Evolutionary conservation across 2,797 vertebrate genomes (phyloP), one percentile per base, ranked within the genome.

Genomic region (Avahi laniger): DNA sequence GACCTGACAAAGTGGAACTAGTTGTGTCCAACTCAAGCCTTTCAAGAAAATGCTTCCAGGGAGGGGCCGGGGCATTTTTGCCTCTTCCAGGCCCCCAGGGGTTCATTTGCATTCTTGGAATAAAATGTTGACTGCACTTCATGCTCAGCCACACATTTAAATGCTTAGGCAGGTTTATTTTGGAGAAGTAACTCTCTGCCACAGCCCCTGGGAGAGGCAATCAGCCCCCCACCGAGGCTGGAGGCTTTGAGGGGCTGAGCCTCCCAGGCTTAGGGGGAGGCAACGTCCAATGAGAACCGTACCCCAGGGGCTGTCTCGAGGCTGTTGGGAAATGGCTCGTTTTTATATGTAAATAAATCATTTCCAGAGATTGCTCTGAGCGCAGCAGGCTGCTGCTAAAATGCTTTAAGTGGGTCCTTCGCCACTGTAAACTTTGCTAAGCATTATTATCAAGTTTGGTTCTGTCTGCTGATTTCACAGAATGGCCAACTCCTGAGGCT

Each of bases 341-440:
- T 98, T 98, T 98, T 98, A 76, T 86, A 96, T 89, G 98, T 98
- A 98, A 98, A 98, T 98, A 98, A 98, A 97, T 98, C 24, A 97
- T 98, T 98, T 96, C 98, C 97, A 97, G 96, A 98, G 98, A 97
- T 98, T 94, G 98, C 91, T 59, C 35, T 33, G 91, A 96, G 97
- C 92, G 0, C 94, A 98, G 97, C 92, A 91, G 98, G 94, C 97
- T 52, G 94, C 97, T 63, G 93, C 80, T 98, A 96, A 98, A 98
- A 98, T 46, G 92, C 90, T 97, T 98, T 96, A 98, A 98, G 98
- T 97, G 97, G 96, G 94, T 48, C 97, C 89, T 94, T 92, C 35
- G 72, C 50, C 90, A 73, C 94, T 28, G 84, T 67, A 91, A 97
- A 97, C 76, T 95, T 97, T 92, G 96, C 95, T 89, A 96, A 97